These are phyloP conservation scores for Solea solea DNA, from an alignment of 2,113 vertebrate genomes.

Conservation along the genomic window DNA sequence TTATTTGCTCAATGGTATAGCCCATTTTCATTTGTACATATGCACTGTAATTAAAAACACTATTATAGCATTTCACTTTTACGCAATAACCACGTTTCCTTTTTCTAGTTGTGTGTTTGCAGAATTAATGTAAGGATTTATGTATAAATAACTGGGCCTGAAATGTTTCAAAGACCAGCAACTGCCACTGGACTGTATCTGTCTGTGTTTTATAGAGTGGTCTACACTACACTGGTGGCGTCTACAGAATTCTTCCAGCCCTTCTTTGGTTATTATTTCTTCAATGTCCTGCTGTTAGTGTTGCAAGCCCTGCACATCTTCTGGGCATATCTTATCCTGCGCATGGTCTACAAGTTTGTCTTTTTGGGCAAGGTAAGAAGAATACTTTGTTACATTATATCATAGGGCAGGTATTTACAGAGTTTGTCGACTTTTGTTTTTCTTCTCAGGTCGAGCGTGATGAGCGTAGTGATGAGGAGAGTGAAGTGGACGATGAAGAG, in stretches of 20 bases:
- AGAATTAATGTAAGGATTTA: too few species aligned
- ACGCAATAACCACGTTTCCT: too few species aligned
- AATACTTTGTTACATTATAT: background rate
- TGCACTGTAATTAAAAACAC: too few species aligned
- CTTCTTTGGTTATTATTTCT: slow-evolving; percentile 92
- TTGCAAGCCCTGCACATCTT: slow-evolving; percentile 91
- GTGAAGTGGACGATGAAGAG: slow-evolving; percentile 85
- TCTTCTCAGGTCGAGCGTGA: slow-evolving; percentile 86
- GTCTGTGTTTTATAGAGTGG: slow-evolving; percentile 76
- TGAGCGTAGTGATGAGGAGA: slow-evolving; percentile 92
- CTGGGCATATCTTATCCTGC: slow-evolving; percentile 92
- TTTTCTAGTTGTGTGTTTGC: too few species aligned
- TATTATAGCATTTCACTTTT: too few species aligned
- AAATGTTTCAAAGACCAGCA: too few species aligned
- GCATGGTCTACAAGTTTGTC: slow-evolving; percentile 89
- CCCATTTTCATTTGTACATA: too few species aligned
- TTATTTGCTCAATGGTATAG: too few species aligned
- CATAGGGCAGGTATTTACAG: background rate
- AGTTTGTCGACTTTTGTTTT: background rate
- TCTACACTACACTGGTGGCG: slow-evolving; percentile 84
- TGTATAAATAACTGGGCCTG: too few species aligned
- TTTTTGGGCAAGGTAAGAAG: slow-evolving; percentile 85
- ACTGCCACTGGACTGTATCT: background rate
- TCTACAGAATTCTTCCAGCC: slow-evolving; percentile 81
- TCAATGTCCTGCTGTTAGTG: slow-evolving; percentile 84